Conservation (phyloP, 2,113 vertebrate species). For the Cacatua alba region DNA sequence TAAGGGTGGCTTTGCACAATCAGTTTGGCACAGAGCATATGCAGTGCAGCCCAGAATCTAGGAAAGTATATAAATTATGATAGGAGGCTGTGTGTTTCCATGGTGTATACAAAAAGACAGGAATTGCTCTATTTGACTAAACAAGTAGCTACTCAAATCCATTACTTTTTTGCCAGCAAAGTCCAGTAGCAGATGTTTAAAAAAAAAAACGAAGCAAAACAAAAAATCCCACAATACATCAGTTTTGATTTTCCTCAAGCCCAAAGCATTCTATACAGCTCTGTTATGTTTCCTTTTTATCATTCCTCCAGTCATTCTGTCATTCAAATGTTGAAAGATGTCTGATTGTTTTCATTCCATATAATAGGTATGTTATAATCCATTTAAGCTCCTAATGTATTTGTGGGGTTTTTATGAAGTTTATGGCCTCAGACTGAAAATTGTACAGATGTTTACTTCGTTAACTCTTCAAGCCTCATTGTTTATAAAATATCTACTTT, state of each 20-base stretch:
- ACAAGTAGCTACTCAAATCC: constrained; percentile 13
- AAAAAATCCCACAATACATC: not conserved
- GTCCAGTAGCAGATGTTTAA: constrained; percentile 7
- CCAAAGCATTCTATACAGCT: not conserved
- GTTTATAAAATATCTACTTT: not conserved
- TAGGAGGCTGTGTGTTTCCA: constrained; percentile 15
- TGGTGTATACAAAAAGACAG: not conserved
- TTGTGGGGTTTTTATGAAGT: not conserved
- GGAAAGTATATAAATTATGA: constrained; percentile 6
- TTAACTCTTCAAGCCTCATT: not conserved
- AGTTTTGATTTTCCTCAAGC: not conserved
- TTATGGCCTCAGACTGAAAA: not conserved
- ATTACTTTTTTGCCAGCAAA: not conserved
- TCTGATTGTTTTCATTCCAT: not conserved
- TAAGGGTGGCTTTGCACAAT: not conserved
- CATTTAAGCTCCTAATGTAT: not conserved
- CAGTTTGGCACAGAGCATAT: not conserved
- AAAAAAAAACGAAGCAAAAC: not conserved
- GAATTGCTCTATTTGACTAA: constrained; percentile 23
- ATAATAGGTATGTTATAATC: not conserved
- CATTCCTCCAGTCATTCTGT: not conserved
- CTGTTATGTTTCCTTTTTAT: not conserved
- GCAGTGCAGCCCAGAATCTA: not conserved
- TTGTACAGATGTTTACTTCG: not conserved
- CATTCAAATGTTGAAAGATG: not conserved